Evolutionary conservation across 2,113 vertebrate genomes (phyloP), one percentile per base, ranked within the genome.

Genomic region (Melanostigma gelatinosum): DNA sequence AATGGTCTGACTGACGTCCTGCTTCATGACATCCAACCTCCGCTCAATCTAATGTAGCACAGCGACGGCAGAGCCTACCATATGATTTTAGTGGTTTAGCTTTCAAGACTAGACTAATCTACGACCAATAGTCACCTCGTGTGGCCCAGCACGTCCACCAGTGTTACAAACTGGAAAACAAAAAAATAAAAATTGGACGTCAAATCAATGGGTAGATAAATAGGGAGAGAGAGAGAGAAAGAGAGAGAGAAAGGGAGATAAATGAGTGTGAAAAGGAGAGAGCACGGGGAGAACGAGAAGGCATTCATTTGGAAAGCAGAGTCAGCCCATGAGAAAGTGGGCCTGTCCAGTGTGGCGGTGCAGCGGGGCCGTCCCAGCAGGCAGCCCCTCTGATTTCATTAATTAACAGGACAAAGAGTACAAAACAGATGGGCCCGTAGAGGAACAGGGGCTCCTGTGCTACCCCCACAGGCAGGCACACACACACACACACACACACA

Each of bases 401-500:
- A 94, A 95, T 95, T 94, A 94, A 93, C 93, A 92, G 92, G 94
- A 95, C 93, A 94, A 94, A 94, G 91, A 92, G 89, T 87, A 92
- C 92, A 93, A 95, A 94, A 94, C 94, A 95, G 94, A 94, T 95
- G 94, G 93, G 91, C 89, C 87, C 66, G 67, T 88, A 87, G 90
- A 93, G 90, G 90, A 90, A 87, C 88, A 77, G 80, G 89, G 89
- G 88, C 89, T 91, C 91, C 82, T 22, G 68, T 81, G 80, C 82
- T 80, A 86, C 91, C 84, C 88, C 82, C 90, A 89, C 93, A 82
- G 83, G 42, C 86, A 84, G 40, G 81, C 44, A 84, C 48, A 64
- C 46, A 57, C 72, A 50, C 54, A 57, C 24, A 57, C 48, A 20
- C 48, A 20, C 48, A 42, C 40, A 11, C 63, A 65, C 67, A 75